These are phyloP conservation scores for Nothocercus julius DNA, from an alignment of 2,113 vertebrate genomes.

Conservation along the genomic window DNA sequence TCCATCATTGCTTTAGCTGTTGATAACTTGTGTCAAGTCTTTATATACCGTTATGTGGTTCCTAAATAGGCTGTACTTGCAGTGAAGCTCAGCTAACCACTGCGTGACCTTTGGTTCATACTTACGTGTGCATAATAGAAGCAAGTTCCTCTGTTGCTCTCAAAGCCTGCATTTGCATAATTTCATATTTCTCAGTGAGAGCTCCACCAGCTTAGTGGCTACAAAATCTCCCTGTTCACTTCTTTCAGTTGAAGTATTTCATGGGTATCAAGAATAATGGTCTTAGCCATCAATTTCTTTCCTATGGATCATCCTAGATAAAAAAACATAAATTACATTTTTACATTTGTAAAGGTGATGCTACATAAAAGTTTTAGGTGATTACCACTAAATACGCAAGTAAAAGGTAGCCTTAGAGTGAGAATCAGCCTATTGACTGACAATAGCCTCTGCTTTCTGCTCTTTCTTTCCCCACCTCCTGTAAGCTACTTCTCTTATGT, in stretches of 20 bases:
- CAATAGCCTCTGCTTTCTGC: constrained; percentile 3
- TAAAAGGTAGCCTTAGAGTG: constrained; percentile 46
- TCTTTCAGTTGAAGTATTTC: constrained; percentile 56
- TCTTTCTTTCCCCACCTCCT: not conserved
- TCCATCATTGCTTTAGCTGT: not conserved
- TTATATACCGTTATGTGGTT: not conserved
- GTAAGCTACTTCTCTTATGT: not conserved
- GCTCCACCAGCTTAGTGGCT: constrained; percentile 16
- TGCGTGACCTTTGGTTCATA: constrained; percentile 27
- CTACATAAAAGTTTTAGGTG: constrained; percentile 54
- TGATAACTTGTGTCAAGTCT: constrained; percentile 10
- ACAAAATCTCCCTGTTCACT: constrained; percentile 47
- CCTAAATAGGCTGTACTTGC: constrained; percentile 18
- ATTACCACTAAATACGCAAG: constrained; percentile 28
- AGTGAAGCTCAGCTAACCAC: constrained; percentile 46
- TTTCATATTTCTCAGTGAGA: constrained; percentile 63
- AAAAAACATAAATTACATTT: constrained; percentile 61
- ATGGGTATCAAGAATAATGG: constrained; percentile 67
- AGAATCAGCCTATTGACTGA: constrained; percentile 31
- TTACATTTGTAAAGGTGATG: constrained; percentile 51
- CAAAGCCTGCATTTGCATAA: constrained; percentile 65
- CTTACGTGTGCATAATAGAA: constrained; percentile 11
- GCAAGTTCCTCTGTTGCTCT: constrained; percentile 47
- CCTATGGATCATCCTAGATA: constrained; percentile 68
- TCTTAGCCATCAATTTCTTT: constrained; percentile 52